Evolutionary conservation across 2,888 invertebrate species (phyloP).

Genomic region (Euproctis similis): DNA sequence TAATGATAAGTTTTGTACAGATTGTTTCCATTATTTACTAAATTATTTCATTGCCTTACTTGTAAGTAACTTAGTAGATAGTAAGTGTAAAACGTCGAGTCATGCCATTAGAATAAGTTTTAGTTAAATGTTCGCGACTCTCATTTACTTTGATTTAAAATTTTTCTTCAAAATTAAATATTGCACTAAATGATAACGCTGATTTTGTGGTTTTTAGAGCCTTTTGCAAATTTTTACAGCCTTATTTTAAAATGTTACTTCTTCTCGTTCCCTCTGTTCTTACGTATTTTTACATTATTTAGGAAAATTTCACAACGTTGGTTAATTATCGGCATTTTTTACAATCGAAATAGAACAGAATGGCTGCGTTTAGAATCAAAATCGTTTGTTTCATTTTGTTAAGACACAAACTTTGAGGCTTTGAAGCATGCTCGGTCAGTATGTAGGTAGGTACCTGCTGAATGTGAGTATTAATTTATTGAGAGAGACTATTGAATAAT

Average conservation of each 20-base stretch:
- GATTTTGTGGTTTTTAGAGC: too few relatives aligned
- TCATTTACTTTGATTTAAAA: slow-evolving; percentile 20
- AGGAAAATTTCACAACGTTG: too few relatives aligned
- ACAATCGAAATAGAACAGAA: too few relatives aligned
- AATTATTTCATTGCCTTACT: slow-evolving; percentile 24
- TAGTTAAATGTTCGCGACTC: slow-evolving; percentile 28
- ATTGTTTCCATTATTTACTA: slow-evolving; percentile 37
- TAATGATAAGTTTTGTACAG: slow-evolving; percentile 62
- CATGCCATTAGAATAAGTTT: slow-evolving; percentile 68
- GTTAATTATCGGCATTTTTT: too few relatives aligned
- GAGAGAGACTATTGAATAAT: not conserved
- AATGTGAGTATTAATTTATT: slow-evolving; percentile 16
- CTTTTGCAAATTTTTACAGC: too few relatives aligned
- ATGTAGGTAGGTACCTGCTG: slow-evolving; percentile 25
- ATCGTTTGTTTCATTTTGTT: slow-evolving; percentile 17
- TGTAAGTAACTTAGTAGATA: slow-evolving; percentile 39
- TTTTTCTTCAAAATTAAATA: slow-evolving; percentile 12
- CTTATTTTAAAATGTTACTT: too few relatives aligned
- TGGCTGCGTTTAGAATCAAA: slow-evolving; percentile 12
- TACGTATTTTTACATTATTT: too few relatives aligned
- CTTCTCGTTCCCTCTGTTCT: too few relatives aligned
- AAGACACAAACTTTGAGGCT: slow-evolving; percentile 22
- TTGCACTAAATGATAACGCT: slow-evolving; percentile 1
- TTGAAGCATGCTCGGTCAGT: slow-evolving; percentile 20
- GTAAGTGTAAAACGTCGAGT: slow-evolving; percentile 61